A percentile compares a stretch with the other conserved stretches of the same genome.
Conservation (phyloP, 2,113 vertebrate genomes). For the Meleagris gallopavo region DNA sequence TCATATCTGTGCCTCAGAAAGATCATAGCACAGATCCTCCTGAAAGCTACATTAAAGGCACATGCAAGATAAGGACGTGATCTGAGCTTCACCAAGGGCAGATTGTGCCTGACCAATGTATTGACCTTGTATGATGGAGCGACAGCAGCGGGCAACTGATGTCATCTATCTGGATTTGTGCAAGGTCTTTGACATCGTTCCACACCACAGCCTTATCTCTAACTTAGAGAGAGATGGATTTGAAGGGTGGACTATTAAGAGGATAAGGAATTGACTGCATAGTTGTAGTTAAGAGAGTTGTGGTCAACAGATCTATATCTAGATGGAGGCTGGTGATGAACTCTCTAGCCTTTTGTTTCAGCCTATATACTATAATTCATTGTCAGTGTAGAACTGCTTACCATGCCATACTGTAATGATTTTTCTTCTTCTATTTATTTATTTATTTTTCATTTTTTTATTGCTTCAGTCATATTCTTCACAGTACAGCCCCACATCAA, state of each 20-base stretch:
- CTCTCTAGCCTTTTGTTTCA: background rate
- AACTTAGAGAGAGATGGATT: background rate
- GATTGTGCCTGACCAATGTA: background rate
- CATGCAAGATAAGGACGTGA: background rate
- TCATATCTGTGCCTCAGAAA: background rate
- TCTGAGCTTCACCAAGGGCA: background rate
- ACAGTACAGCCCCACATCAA: background rate
- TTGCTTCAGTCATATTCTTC: background rate
- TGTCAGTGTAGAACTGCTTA: background rate
- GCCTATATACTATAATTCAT: background rate
- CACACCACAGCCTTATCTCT: background rate
- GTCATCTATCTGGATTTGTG: background rate
- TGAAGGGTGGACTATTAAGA: background rate
- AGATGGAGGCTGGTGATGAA: background rate
- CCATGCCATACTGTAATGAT: background rate
- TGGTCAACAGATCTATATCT: background rate
- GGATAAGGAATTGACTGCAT: background rate
- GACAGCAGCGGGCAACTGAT: background rate
- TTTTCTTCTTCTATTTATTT: too few species aligned
- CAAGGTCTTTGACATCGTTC: background rate
- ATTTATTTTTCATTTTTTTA: background rate
- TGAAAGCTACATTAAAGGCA: background rate
- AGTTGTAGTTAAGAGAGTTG: background rate
- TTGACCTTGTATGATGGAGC: background rate
- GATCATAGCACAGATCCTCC: background rate